These are phyloP conservation scores for Luidia sarsii DNA, from an alignment of 53 echinoderm and acorn worm species.

Conservation along the genomic window DNA sequence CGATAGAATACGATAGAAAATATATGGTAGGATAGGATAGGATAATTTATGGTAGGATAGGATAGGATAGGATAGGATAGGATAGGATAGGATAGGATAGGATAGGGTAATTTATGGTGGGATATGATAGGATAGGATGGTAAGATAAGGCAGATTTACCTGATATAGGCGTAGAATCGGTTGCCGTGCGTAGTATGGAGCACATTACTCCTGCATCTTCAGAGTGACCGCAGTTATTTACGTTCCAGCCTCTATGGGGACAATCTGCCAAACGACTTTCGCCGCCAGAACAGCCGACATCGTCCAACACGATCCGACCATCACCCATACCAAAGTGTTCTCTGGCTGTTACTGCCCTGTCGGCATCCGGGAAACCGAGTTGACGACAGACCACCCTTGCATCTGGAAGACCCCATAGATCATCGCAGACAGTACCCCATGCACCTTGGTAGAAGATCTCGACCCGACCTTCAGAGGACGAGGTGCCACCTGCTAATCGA, in stretches of 20 bases:
- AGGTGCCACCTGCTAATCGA: slow-evolving; percentile 4
- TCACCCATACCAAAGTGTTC: neutral
- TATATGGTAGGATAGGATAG: too few species aligned
- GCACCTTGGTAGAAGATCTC: neutral
- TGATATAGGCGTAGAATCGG: too few species aligned
- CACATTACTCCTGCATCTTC: slow-evolving; percentile 15
- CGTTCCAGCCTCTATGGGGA: neutral
- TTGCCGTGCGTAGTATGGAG: too few species aligned
- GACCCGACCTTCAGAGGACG: neutral
- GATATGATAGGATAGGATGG: too few species aligned
- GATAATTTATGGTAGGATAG: too few species aligned
- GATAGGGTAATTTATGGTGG: too few species aligned
- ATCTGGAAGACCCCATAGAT: neutral
- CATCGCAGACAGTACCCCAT: slow-evolving; percentile 32
- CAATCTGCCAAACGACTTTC: slow-evolving; percentile 3
- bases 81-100: too few species aligned
- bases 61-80: too few species aligned
- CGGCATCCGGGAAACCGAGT: neutral
- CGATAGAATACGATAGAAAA: too few species aligned
- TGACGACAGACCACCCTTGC: slow-evolving; percentile 17
- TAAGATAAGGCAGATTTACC: too few species aligned
- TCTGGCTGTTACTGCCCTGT: neutral
- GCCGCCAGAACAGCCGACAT: neutral
- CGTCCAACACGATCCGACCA: slow-evolving; percentile 16
- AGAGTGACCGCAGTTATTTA: slow-evolving; percentile 13